These are phyloP conservation scores for Acholoe squamosa DNA, from an alignment of 2,888 invertebrate species.

Conservation along the genomic window DNA sequence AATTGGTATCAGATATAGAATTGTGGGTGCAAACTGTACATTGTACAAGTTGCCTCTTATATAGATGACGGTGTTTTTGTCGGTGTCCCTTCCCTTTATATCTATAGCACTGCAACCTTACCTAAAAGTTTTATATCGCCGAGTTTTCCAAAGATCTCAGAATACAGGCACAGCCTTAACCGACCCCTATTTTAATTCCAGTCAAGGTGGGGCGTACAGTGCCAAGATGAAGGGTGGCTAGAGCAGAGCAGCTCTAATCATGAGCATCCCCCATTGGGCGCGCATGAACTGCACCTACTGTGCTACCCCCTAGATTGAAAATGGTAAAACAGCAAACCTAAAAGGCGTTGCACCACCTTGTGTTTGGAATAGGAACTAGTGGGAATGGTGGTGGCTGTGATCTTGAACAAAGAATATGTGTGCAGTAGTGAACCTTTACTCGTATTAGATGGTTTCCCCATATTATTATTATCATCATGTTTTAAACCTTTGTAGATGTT, in stretches of 20 bases:
- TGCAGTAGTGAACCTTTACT: slow-evolving; percentile 44
- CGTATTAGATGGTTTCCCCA: slow-evolving; percentile 52
- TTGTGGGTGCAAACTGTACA: background rate
- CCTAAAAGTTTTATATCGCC: slow-evolving; percentile 27
- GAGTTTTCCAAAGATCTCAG: slow-evolving; percentile 62
- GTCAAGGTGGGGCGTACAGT: background rate
- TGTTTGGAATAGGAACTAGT: background rate
- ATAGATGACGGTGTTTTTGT: background rate
- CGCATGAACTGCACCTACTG: background rate
- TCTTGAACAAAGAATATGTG: slow-evolving; percentile 21
- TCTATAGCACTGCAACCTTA: slow-evolving; percentile 3
- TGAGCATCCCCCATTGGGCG: background rate
- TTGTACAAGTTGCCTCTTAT: slow-evolving; percentile 27
- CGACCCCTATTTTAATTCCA: background rate
- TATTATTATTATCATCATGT: slow-evolving; percentile 24
- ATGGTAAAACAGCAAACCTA: background rate
- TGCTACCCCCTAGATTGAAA: background rate
- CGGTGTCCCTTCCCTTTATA: slow-evolving; percentile 46
- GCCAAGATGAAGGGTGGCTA: no score
- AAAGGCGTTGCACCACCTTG: background rate
- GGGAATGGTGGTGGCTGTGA: background rate
- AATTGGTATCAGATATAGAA: background rate
- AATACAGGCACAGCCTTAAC: slow-evolving; percentile 26
- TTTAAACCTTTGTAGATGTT: slow-evolving; percentile 47
- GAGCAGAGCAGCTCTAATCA: background rate